These are phyloP conservation scores for Tenthredo scrophulariae DNA, from an alignment of 2,888 invertebrate species.

Conservation along the genomic window DNA sequence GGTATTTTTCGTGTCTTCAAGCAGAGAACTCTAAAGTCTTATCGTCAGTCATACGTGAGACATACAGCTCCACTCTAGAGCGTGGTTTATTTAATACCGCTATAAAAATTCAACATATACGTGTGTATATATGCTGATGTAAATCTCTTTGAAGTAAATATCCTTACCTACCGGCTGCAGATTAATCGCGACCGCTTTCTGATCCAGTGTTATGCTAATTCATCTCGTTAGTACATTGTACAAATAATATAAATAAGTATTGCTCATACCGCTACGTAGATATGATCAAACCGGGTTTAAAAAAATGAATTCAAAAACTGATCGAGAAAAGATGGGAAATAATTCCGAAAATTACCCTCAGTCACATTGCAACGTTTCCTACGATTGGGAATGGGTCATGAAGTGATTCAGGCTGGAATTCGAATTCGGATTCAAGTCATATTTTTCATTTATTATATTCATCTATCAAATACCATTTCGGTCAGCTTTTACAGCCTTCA, in stretches of 20 bases:
- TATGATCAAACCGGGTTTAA: too few species aligned
- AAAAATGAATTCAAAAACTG: too few species aligned
- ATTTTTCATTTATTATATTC: too few species aligned
- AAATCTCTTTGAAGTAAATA: constrained; percentile 38
- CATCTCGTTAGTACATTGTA: neutral
- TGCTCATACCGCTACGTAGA: neutral
- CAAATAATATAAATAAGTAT: neutral
- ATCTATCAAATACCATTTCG: too few species aligned
- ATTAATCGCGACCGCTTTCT: constrained; percentile 12
- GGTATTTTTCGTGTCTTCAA: constrained; percentile 14
- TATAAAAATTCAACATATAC: constrained; percentile 31
- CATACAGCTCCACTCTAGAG: constrained; percentile 23
- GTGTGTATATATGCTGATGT: neutral
- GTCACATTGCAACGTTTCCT: too few species aligned
- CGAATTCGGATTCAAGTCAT: too few species aligned
- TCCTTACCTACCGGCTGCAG: neutral
- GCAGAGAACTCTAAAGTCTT: constrained; percentile 27
- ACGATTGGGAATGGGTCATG: too few species aligned
- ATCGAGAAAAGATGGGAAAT: too few species aligned
- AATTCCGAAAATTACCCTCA: too few species aligned
- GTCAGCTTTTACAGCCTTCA: too few species aligned
- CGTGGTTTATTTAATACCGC: constrained; percentile 19
- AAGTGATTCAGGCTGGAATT: too few species aligned
- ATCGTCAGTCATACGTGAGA: constrained; percentile 39
- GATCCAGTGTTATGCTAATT: constrained; percentile 6